phyloP scores from a whole-genome alignment of 1,140 invertebrate species.

The Anagrus nilaparvatae region DNA sequence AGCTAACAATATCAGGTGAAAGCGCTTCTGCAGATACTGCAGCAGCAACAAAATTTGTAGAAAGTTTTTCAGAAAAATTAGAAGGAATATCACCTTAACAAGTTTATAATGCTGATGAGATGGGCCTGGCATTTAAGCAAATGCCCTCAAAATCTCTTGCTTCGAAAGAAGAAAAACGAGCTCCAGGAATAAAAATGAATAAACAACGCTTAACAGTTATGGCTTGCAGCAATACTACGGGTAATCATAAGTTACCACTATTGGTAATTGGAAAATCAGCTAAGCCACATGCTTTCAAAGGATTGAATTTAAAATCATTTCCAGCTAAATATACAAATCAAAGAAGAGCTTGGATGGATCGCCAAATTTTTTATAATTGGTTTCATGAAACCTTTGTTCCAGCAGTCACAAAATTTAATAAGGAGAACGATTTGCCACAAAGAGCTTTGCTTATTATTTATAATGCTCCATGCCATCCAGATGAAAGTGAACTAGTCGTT shows the following conservation, averaged over 20 bases:
- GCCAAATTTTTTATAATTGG: conserved; percentile 28
- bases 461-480: conserved; percentile 26
- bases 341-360: conserved; percentile 31
- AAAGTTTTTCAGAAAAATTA: conserved; percentile 9
- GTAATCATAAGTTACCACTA: conserved; percentile 22
- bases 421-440: conserved; percentile 22
- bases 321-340: conserved; percentile 26
- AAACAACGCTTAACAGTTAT: conserved; percentile 22
- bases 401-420: conserved; percentile 20
- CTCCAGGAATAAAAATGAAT: conserved; percentile 23
- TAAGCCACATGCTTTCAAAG: conserved; percentile 26
- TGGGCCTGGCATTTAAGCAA: conserved; percentile 19
- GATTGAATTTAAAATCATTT: too few species aligned
- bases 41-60: conserved; percentile 7
- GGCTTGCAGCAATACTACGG: conserved; percentile 21
- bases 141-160: conserved; percentile 18
- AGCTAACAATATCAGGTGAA: conserved; percentile 18
- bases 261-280: conserved; percentile 24
- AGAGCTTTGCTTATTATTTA: conserved; percentile 36
- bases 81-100: conserved; percentile 17
- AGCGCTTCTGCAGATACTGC: conserved; percentile 14
- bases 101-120: conserved; percentile 19
- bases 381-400: conserved; percentile 27
- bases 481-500: conserved; percentile 2
- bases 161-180: conserved; percentile 12